A percentile compares a stretch with the other conserved stretches of the same genome.
phyloP scores from a whole-genome alignment of 1,140 invertebrate species.

The Drosophila ogumai region DNA sequence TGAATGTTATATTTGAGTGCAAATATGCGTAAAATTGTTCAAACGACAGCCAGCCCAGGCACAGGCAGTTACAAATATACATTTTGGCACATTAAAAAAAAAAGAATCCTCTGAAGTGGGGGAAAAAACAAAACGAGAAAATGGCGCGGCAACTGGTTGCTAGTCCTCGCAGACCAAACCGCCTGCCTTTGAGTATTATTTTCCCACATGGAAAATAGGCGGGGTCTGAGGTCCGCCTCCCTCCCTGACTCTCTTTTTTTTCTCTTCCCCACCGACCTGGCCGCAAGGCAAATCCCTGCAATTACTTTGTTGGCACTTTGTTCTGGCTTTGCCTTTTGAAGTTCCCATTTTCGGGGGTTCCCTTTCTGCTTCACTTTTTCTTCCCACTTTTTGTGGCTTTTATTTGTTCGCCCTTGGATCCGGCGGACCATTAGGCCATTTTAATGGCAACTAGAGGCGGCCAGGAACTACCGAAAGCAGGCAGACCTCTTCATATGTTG shows the following conservation, averaged over 20 bases:
- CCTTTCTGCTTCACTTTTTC: not conserved
- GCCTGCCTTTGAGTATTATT: slow-evolving; percentile 26
- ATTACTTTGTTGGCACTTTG: slow-evolving; percentile 79
- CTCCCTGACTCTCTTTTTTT: not conserved
- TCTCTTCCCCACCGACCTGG: slow-evolving; percentile 2
- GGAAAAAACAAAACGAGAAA: slow-evolving; percentile 23
- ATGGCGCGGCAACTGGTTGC: slow-evolving; percentile 49
- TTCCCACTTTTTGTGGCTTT: slow-evolving; percentile 22
- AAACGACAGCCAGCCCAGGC: slow-evolving; percentile 29
- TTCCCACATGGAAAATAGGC: slow-evolving; percentile 48
- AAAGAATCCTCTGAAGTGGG: slow-evolving; percentile 1
- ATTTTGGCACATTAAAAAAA: slow-evolving; percentile 44
- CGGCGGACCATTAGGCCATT: slow-evolving; percentile 36
- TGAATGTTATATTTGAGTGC: slow-evolving; percentile 61
- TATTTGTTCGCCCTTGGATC: slow-evolving; percentile 22
- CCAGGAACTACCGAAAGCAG: slow-evolving; percentile 20
- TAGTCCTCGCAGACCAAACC: not conserved
- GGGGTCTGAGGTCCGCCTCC: slow-evolving; percentile 8
- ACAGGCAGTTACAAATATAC: slow-evolving; percentile 35
- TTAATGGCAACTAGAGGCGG: slow-evolving; percentile 39
- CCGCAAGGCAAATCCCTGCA: slow-evolving; percentile 66
- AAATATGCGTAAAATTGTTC: slow-evolving; percentile 80
- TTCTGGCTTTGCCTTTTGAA: slow-evolving; percentile 66
- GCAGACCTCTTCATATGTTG: slow-evolving; percentile 47
- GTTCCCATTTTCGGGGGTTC: slow-evolving; percentile 33